Conservation (phyloP, 2,113 vertebrate species). For the Genyomyrus donnyi region DNA sequence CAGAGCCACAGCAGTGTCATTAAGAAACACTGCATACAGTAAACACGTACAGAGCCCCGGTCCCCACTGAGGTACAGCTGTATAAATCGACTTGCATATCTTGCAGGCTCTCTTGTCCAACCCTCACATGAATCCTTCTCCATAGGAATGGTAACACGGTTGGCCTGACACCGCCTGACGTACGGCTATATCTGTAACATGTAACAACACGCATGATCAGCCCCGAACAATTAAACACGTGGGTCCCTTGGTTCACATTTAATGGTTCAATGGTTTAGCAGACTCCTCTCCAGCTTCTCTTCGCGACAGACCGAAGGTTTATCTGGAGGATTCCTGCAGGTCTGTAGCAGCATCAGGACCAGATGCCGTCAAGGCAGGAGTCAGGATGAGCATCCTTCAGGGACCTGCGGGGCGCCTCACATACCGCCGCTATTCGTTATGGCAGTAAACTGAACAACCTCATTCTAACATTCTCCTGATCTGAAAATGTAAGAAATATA, state of each 20-base stretch:
- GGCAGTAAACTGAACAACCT: not conserved
- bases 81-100: not conserved
- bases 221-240: not conserved
- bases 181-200: not conserved
- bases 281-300: not conserved
- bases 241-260: not conserved
- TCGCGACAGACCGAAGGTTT: not conserved
- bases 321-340: not conserved
- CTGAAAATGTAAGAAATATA: not conserved
- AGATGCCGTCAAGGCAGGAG: not conserved
- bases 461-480: not conserved
- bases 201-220: not conserved
- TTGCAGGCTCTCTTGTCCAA: not conserved
- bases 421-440: not conserved
- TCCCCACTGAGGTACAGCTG: not conserved
- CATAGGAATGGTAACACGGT: not conserved
- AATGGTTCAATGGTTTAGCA: slow-evolving; percentile 5
- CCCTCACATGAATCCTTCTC: not conserved
- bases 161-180: not conserved
- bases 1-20: not conserved
- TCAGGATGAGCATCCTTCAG: not conserved
- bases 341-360: not conserved
- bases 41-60: not conserved
- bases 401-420: not conserved
- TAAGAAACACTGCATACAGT: not conserved